Evolutionary conservation across 2,113 vertebrate genomes (phyloP), one percentile per base, ranked within the genome.

Genomic region (Cyanoramphus novaezelandiae): DNA sequence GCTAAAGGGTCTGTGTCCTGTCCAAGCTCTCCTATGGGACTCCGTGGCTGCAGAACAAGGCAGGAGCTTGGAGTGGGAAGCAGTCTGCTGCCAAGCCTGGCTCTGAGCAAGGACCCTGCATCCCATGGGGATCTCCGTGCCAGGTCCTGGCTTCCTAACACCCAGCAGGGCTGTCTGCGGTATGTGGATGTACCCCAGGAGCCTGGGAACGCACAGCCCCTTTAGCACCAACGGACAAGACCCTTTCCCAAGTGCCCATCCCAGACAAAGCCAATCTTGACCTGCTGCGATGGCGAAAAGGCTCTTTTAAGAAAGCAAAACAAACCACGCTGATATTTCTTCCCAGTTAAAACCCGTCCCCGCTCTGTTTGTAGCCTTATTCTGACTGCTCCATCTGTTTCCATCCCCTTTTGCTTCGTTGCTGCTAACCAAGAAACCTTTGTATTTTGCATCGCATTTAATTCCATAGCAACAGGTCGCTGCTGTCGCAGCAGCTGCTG

Each of bases 381-480:
- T 79, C 80, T 39, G 49, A 46, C 74, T 52, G 49, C 65, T 91
- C 91, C 53, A 24, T 80, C 57, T 33, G 4, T n/a, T 59, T 59
- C 55, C 55, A 59, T 59, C 63, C 55, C 71, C 29, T 88, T 82
- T 49, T 60, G 70, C 81, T 96, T 78, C 75, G 55, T 55, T 78
- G 83, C 88, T 64, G 82, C 82, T 84, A 82, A 93, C 90, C 60
- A 93, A 96, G 87, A 83, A 87, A 93, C 87, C 91, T 96, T 97
- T 95, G 89, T 96, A 43, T 82, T 89, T 86, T 59, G 84, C 92
- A 82, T 86, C 13, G 2, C 72, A 49, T 90, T 82, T 94, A 94
- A 96, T 96, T 86, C 94, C 97, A 92, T 97, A 97, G 97, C 97
- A 97, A 97, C 97, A 96, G 92, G 94, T 94, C 28, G 49, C 86